These are phyloP conservation scores for Acanthosoma haemorrhoidale DNA, from an alignment of 2,888 invertebrate genomes.

Conservation along the genomic window DNA sequence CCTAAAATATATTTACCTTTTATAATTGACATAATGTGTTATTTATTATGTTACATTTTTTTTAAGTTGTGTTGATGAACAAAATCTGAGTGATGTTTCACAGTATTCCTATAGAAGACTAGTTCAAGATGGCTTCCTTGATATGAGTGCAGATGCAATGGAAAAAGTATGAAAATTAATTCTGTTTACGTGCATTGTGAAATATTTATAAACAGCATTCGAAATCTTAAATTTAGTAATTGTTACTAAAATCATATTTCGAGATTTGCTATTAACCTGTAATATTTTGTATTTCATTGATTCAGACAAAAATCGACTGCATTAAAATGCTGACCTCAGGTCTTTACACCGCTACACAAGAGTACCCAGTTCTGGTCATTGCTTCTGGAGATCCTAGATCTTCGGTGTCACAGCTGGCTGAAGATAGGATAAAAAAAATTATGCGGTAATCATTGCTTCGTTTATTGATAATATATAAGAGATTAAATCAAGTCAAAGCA, in stretches of 20 bases:
- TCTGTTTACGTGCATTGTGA: too few relatives aligned
- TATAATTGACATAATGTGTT: too few relatives aligned
- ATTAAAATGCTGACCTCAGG: slow-evolving; percentile 77
- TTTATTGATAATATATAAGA: too few relatives aligned
- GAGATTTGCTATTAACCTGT: too few relatives aligned
- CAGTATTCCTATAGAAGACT: slow-evolving; percentile 27
- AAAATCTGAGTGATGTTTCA: slow-evolving; percentile 29
- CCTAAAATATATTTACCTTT: too few relatives aligned
- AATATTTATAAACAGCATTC: too few relatives aligned
- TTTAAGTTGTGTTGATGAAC: slow-evolving; percentile 28
- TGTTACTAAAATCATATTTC: too few relatives aligned
- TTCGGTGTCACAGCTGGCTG: slow-evolving; percentile 81
- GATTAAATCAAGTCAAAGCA: too few relatives aligned
- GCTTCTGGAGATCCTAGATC: slow-evolving; percentile 85
- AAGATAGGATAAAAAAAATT: slow-evolving; percentile 70
- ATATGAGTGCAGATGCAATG: slow-evolving; percentile 30
- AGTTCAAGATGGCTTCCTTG: slow-evolving; percentile 30
- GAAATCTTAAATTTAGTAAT: too few relatives aligned
- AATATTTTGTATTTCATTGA: slow-evolving; percentile 5
- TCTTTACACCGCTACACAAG: slow-evolving; percentile 46
- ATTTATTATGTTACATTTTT: not conserved
- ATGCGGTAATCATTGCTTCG: not conserved
- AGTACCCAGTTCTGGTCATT: slow-evolving; percentile 60
- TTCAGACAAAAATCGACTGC: slow-evolving; percentile 65
- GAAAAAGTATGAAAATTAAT: slow-evolving; percentile 29